These are phyloP conservation scores for Linepithema humile DNA, from an alignment of 1,140 invertebrate species.

Conservation along the genomic window DNA sequence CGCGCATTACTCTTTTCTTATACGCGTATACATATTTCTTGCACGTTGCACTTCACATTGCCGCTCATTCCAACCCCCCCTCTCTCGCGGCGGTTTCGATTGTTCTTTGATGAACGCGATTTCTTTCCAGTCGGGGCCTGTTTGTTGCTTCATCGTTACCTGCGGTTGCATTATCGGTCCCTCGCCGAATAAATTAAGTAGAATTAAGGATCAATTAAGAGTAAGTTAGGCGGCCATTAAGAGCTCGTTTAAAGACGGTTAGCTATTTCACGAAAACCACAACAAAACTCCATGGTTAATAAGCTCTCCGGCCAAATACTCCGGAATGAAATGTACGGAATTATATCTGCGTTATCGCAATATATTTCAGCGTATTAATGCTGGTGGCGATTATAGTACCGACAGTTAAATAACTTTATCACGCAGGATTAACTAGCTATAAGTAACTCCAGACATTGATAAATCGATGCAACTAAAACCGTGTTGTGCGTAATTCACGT, in stretches of 20 bases:
- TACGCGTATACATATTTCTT: conserved; percentile 34
- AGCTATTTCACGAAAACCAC: conserved; percentile 13
- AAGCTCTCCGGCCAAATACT: conserved; percentile 3
- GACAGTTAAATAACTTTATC: conserved; percentile 56
- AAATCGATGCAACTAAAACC: conserved; percentile 31
- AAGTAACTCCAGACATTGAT: conserved; percentile 51
- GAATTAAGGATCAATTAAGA: conserved; percentile 55
- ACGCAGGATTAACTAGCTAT: conserved; percentile 36
- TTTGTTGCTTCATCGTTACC: conserved; percentile 46
- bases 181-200: conserved; percentile 40
- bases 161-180: conserved; percentile 53
- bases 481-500: conserved; percentile 19
- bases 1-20: conserved; percentile 70
- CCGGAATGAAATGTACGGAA: conserved; percentile 13
- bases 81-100: conserved; percentile 34
- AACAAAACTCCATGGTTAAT: conserved; percentile 38
- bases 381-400: conserved; percentile 31
- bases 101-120: conserved; percentile 55
- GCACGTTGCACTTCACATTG: not conserved
- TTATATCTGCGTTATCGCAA: conserved; percentile 26
- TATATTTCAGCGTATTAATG: conserved; percentile 46
- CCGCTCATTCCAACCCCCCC: not conserved
- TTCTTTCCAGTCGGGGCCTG: conserved; percentile 8
- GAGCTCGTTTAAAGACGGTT: conserved; percentile 34
- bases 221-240: conserved; percentile 47